phyloP scores from a whole-genome alignment of 2,113 vertebrate genomes.

The Chaetodon trifascialis region DNA sequence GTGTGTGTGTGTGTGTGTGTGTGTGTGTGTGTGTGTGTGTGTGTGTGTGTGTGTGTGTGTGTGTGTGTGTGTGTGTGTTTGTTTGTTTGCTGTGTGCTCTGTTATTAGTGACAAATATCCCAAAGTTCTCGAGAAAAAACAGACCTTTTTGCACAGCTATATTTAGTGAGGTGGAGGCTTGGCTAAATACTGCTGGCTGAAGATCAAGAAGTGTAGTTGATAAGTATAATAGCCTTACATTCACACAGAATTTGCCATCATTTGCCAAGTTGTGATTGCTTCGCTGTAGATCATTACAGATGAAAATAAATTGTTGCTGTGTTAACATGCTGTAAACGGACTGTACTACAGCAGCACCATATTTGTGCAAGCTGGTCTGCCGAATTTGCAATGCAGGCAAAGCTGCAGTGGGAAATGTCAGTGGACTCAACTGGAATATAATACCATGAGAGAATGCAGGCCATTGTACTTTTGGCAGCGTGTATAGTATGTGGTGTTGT shows the following conservation, averaged over 20 bases:
- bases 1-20: no score
- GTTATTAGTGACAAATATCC: slow-evolving; percentile 1
- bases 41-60: no score
- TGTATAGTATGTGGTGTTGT: not conserved
- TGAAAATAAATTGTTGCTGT: slow-evolving; percentile 11
- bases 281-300: not conserved
- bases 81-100: not conserved
- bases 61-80: no score
- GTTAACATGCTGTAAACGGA: slow-evolving; percentile 22
- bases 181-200: not conserved
- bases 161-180: not conserved
- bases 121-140: not conserved
- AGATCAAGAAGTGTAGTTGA: not conserved
- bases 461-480: not conserved
- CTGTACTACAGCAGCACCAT: slow-evolving; percentile 8
- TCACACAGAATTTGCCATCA: slow-evolving; percentile 3
- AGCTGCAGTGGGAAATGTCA: slow-evolving; percentile 3
- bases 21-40: no score
- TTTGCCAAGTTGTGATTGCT: slow-evolving; percentile 16
- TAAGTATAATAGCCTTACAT: slow-evolving; percentile 14
- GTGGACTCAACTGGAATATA: slow-evolving; percentile 1
- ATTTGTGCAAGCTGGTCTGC: slow-evolving; percentile 24
- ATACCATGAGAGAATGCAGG: not conserved
- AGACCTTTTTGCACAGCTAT: slow-evolving; percentile 1
- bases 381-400: slow-evolving; percentile 3